These are phyloP conservation scores for Lutraria rhynchaena DNA, from an alignment of 1,140 invertebrate genomes.

Conservation along the genomic window DNA sequence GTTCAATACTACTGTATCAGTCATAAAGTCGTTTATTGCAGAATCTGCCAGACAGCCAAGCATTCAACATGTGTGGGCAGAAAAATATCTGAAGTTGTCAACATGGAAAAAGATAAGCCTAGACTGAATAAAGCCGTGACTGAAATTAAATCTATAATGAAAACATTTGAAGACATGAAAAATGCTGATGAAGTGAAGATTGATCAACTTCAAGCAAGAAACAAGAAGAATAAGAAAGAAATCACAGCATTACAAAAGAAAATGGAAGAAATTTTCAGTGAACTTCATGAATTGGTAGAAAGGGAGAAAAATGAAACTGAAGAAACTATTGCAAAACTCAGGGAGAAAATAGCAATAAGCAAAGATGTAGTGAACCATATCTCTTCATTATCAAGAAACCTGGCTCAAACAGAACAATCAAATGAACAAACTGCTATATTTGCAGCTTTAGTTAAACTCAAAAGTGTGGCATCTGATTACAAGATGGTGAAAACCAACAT, in stretches of 20 bases:
- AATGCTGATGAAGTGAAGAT: not conserved
- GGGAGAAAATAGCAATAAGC: not conserved
- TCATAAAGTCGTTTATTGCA: conserved; percentile 15
- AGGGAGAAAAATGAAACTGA: not conserved
- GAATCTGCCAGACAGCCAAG: not conserved
- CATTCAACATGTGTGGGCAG: conserved; percentile 1
- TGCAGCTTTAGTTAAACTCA: conserved; percentile 1
- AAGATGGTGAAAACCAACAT: not conserved
- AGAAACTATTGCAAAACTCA: not conserved
- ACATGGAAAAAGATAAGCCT: not conserved
- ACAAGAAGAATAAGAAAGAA: not conserved
- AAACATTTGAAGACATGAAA: not conserved
- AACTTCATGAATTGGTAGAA: not conserved
- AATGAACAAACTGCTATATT: conserved; percentile 3
- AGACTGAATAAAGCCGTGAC: not conserved
- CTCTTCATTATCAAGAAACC: not conserved
- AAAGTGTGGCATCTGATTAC: not conserved
- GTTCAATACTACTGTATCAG: conserved; percentile 1
- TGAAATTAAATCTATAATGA: not conserved
- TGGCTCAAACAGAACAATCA: not conserved
- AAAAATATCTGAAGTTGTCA: not conserved
- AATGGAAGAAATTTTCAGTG: not conserved
- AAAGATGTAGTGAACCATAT: not conserved
- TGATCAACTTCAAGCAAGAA: not conserved
- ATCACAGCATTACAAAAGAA: not conserved